Percentiles rank a stretch among this genome's conserved stretches.
Conservation (phyloP, 2,113 vertebrate genomes). For the Helogale parvula region DNA sequence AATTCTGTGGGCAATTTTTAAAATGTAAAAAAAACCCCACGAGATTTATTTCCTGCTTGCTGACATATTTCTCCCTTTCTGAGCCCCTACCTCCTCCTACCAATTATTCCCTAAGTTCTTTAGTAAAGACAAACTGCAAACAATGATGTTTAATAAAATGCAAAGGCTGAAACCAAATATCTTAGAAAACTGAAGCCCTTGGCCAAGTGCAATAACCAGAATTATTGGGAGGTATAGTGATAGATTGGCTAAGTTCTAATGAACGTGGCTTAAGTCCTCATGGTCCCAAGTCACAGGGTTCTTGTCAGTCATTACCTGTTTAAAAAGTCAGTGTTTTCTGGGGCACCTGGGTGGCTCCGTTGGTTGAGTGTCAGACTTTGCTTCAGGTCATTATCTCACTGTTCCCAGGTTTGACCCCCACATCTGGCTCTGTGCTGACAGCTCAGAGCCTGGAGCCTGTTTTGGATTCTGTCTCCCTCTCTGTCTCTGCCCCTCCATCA, state of each 20-base stretch:
- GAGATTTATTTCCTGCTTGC: not conserved
- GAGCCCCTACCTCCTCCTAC: not conserved
- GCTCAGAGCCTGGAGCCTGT: too few species aligned
- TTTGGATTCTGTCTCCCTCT: too few species aligned
- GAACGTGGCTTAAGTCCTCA: not conserved
- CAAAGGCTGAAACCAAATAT: not conserved
- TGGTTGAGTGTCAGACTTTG: too few species aligned
- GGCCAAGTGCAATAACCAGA: not conserved
- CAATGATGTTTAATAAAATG: not conserved
- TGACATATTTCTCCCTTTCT: not conserved
- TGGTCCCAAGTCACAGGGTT: not conserved
- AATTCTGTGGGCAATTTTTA: constrained; percentile 7
- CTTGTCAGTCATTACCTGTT: not conserved
- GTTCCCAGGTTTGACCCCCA: too few species aligned
- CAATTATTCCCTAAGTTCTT: not conserved
- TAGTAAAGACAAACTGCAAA: not conserved
- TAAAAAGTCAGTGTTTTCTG: not conserved
- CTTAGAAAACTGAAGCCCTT: not conserved
- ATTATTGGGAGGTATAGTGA: not conserved
- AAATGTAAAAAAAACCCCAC: not conserved
- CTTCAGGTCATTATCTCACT: too few species aligned
- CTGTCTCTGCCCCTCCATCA: too few species aligned
- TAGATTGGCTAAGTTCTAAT: not conserved
- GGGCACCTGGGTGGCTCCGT: too few species aligned
- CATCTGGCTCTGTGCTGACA: too few species aligned